These are phyloP conservation scores for Pantherophis alleghaniensis DNA, from an alignment of 2,797 vertebrate species.

Conservation along the genomic window DNA sequence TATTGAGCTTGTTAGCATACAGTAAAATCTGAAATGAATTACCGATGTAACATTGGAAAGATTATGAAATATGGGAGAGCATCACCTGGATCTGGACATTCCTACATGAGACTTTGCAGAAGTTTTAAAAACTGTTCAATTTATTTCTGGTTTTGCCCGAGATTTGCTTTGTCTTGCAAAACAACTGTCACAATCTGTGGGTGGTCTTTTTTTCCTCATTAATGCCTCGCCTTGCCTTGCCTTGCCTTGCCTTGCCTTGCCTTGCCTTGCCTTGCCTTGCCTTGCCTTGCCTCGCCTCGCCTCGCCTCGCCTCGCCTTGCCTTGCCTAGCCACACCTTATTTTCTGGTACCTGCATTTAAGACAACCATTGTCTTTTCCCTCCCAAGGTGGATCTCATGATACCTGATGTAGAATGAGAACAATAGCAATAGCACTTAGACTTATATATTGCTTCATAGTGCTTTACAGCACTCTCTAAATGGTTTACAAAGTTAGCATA, in stretches of 20 bases:
- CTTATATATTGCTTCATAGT: too few species aligned
- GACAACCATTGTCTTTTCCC: background rate
- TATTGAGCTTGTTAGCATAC: background rate
- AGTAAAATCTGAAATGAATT: background rate
- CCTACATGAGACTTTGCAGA: background rate
- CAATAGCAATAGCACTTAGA: background rate
- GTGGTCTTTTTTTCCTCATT: background rate
- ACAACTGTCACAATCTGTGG: background rate
- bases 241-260: too few species aligned
- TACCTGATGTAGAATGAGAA: background rate
- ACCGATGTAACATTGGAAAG: background rate
- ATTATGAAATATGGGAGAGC: background rate
- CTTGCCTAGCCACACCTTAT: background rate
- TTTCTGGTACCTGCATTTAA: background rate
- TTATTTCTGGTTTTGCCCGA: background rate
- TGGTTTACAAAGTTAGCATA: too few species aligned
- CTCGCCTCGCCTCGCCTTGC: too few species aligned
- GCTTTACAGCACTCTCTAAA: too few species aligned
- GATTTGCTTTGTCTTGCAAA: background rate
- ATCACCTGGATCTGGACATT: background rate
- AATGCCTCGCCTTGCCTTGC: too few species aligned
- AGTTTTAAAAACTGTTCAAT: background rate
- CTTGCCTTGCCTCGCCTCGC: too few species aligned
- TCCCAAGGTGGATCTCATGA: background rate
- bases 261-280: too few species aligned